phyloP scores from a whole-genome alignment of 2,797 vertebrate genomes.

The Lepidocolaptes lacrymiger region DNA sequence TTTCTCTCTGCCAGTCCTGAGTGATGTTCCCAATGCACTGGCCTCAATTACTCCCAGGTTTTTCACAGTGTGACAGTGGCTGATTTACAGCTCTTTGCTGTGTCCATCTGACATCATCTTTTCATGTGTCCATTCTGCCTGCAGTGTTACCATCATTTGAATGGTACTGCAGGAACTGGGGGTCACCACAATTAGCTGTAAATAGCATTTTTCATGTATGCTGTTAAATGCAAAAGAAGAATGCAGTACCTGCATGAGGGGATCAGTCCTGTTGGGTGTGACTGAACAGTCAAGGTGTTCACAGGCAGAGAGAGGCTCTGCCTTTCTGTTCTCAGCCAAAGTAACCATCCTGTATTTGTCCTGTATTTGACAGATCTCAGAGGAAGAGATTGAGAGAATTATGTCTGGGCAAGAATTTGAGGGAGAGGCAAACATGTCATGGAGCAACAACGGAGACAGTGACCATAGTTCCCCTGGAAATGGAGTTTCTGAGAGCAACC shows the following conservation, averaged over 20 bases:
- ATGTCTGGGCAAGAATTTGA: slow-evolving; percentile 99
- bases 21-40: neutral
- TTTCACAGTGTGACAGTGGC: neutral
- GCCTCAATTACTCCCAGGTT: slow-evolving; percentile 5
- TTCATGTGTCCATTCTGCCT: neutral
- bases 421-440: slow-evolving; percentile 92
- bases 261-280: neutral
- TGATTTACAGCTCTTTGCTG: neutral
- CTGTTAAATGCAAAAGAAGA: neutral
- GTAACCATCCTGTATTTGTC: neutral
- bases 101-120: slow-evolving; percentile 1
- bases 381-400: slow-evolving; percentile 98
- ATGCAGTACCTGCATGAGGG: neutral
- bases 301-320: neutral
- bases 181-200: neutral
- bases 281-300: rapidly evolving
- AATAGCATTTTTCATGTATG: neutral
- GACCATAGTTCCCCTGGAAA: slow-evolving; percentile 98
- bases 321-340: neutral
- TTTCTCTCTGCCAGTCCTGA: neutral
- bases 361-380: slow-evolving; percentile 86
- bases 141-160: neutral
- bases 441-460: slow-evolving; percentile 97
- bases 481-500: slow-evolving; percentile 95
- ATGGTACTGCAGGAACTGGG: neutral